Evolutionary conservation across 2,888 invertebrate species (phyloP), one percentile per base, ranked within the genome.

Genomic region (Parnassius glacialis): DNA sequence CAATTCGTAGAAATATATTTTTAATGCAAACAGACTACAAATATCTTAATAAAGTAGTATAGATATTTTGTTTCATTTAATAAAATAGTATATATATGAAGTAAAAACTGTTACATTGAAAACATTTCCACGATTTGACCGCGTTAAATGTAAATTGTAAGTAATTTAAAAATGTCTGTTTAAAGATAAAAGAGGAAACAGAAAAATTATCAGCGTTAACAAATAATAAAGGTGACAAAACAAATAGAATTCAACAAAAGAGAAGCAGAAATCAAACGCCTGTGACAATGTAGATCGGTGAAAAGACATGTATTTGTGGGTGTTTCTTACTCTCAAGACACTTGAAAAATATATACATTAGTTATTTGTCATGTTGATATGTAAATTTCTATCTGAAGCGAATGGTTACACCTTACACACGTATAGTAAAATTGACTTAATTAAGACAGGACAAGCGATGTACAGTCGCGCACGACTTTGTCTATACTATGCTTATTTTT

Each of bases 291-390:
- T 48, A 16, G 34, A 34, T 34, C 7, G 44, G 56, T 64, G 62
- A 65, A 55, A 65, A 75, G 75, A 79, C 75, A 79, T 79, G 74
- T 76, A 48, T 48, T 13, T 48, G 51, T 51, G 51, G 12, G 20
- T 20, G 11, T 25, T 11, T 74, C 48, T 62, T 55, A n/a, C 10
- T 13, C 12, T 65, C 59, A 54, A 60, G 62, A 50, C 64, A n/a
- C 12, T 48, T 42, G 63, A 64, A 53, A 43, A 50, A 56, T 62
- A 63, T 63, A 59, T 65, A 64, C 65, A 67, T 73, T 76, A 73
- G 76, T 87, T 87, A 89, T 89, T 89, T 90, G 89, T 90, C 89
- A 75, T 74, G 73, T 74, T 90, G 90, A 90, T 90, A 90, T 90
- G 90, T 89, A 78, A 62, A 65, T 67, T 66, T 70, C 75, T 80